Conservation (phyloP, 2,888 invertebrate species). For the Helleia helle region DNA sequence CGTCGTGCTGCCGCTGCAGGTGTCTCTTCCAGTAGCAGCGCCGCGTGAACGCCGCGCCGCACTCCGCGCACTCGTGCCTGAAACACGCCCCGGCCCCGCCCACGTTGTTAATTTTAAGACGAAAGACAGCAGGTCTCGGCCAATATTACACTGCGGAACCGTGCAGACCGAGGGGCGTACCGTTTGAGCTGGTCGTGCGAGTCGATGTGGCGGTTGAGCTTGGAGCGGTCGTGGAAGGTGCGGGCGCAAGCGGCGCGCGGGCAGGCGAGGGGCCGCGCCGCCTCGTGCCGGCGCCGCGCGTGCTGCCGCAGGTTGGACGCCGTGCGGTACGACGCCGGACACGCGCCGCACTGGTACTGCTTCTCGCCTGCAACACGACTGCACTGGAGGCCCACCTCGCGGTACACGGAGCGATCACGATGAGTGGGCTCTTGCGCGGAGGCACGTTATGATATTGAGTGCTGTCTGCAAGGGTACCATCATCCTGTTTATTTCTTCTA, state of each 20-base stretch:
- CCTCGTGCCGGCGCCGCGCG: constrained; percentile 32
- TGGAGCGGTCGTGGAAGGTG: constrained; percentile 32
- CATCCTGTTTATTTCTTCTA: too few species aligned
- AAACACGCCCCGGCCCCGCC: too few species aligned
- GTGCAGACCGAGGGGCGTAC: constrained; percentile 23
- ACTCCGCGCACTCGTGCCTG: constrained; percentile 44
- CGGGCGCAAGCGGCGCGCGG: constrained; percentile 27
- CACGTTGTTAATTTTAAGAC: too few species aligned
- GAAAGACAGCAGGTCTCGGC: too few species aligned
- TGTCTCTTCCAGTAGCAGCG: constrained; percentile 54
- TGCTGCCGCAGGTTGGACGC: constrained; percentile 38
- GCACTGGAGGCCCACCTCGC: not conserved
- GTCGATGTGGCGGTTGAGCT: constrained; percentile 38
- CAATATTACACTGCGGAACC: too few species aligned
- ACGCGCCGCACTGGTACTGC: constrained; percentile 39
- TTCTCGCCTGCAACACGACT: constrained; percentile 30
- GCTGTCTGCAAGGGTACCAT: too few species aligned
- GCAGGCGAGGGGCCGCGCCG: constrained; percentile 26
- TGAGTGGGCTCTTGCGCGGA: too few species aligned
- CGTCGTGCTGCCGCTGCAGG: constrained; percentile 37
- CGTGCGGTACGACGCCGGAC: constrained; percentile 31
- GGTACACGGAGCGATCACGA: too few species aligned
- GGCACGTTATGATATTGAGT: too few species aligned
- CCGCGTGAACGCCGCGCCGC: constrained; percentile 40
- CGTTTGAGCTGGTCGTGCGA: constrained; percentile 43